Percentiles rank a stretch among this genome's conserved stretches.
Conservation (phyloP, 2,797 vertebrate genomes). For the Neoniphon sammara region DNA sequence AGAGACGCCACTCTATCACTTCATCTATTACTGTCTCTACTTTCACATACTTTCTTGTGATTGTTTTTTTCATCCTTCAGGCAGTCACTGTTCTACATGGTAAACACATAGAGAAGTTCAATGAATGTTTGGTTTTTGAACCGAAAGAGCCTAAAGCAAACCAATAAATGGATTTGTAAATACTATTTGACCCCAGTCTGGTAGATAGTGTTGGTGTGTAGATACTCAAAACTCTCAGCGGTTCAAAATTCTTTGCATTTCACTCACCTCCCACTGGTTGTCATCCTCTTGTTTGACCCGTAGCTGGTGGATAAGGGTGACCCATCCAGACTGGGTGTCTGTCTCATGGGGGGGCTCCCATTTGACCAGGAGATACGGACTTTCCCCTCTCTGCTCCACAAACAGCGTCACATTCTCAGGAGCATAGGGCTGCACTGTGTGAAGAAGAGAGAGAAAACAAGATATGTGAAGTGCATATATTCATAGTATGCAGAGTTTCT, state of each 20-base stretch:
- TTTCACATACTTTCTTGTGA: too few species aligned
- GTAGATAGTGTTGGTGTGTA: not conserved
- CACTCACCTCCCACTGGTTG: slow-evolving; percentile 86
- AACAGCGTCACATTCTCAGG: slow-evolving; percentile 86
- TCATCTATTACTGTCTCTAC: too few species aligned
- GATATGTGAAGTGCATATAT: too few species aligned
- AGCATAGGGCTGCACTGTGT: slow-evolving; percentile 89
- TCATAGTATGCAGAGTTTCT: too few species aligned
- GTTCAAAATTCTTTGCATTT: not conserved
- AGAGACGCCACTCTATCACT: too few species aligned
- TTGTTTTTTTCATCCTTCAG: too few species aligned
- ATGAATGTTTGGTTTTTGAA: not conserved
- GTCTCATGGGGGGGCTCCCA: slow-evolving; percentile 84
- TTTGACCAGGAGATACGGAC: slow-evolving; percentile 79
- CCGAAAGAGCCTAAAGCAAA: not conserved
- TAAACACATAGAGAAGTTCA: not conserved
- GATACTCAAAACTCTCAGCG: not conserved
- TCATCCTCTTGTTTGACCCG: slow-evolving; percentile 80
- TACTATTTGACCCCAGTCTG: not conserved
- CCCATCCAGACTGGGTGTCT: slow-evolving; percentile 89
- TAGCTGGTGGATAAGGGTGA: slow-evolving; percentile 88
- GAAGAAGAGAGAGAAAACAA: slow-evolving; percentile 23
- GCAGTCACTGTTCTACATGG: not conserved
- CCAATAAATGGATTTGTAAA: not conserved
- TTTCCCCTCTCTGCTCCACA: slow-evolving; percentile 76